Conservation (phyloP, 1,140 invertebrate genomes). For the Mercenaria mercenaria region DNA sequence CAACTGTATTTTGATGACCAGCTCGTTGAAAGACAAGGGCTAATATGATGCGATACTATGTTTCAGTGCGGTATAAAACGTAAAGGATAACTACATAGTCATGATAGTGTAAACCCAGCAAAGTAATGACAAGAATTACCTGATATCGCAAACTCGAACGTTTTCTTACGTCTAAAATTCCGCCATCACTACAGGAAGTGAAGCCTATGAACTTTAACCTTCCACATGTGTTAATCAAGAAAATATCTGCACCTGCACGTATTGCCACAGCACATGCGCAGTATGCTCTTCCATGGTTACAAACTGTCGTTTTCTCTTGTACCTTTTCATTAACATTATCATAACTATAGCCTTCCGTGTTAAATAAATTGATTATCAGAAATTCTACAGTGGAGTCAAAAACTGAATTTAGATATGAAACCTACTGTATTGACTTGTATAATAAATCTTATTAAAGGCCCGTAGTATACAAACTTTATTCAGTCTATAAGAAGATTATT, state of each 20-base stretch:
- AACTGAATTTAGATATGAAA: too few species aligned
- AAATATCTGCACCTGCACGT: neutral
- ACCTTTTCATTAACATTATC: conserved; percentile 25
- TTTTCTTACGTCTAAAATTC: neutral
- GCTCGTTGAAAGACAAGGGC: too few species aligned
- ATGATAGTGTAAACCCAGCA: too few species aligned
- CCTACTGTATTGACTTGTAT: too few species aligned
- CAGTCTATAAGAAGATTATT: too few species aligned
- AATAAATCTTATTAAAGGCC: too few species aligned
- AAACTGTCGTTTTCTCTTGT: conserved; percentile 22
- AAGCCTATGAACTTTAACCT: neutral
- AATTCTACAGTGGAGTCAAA: neutral
- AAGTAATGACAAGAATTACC: too few species aligned
- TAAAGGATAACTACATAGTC: too few species aligned
- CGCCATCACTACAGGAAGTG: neutral
- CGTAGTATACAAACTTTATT: too few species aligned
- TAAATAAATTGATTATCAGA: neutral
- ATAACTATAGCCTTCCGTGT: neutral
- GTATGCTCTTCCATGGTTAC: neutral
- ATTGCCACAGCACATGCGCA: conserved; percentile 29
- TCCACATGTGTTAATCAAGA: conserved; percentile 6
- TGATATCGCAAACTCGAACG: neutral
- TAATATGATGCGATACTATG: too few species aligned
- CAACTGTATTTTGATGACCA: too few species aligned
- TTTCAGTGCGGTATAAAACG: too few species aligned